A percentile compares a stretch with the other conserved stretches of the same genome.
Conservation (phyloP, 1,140 invertebrate genomes). For the Drosophila bipectinata region DNA sequence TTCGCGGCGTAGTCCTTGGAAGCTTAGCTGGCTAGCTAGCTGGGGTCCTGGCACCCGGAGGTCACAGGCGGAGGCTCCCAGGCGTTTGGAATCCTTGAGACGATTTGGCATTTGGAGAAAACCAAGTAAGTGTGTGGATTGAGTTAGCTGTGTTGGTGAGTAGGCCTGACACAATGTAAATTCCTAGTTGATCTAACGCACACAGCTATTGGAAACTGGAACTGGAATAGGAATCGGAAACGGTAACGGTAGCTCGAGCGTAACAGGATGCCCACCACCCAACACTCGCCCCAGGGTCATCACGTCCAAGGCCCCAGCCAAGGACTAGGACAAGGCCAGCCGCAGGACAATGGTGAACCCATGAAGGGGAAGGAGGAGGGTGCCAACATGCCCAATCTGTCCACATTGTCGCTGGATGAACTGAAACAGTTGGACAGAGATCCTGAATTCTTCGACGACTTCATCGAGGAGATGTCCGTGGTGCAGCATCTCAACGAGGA, state of each 20-base stretch:
- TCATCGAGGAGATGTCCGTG: constrained; percentile 88
- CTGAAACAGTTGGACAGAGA: constrained; percentile 88
- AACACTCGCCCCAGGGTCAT: constrained; percentile 45
- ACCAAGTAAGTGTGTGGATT: constrained; percentile 4
- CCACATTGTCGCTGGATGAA: constrained; percentile 88
- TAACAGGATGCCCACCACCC: constrained; percentile 59
- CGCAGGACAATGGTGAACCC: constrained; percentile 42
- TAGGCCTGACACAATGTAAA: constrained; percentile 1
- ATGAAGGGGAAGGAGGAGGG: constrained; percentile 31
- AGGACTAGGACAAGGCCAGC: constrained; percentile 12
- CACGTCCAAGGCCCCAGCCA: not conserved
- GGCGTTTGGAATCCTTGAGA: not conserved
- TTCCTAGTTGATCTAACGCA: constrained; percentile 6
- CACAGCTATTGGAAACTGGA: constrained; percentile 6
- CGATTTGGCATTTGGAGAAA: not conserved
- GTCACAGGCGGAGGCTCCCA: not conserved
- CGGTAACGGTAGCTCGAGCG: not conserved
- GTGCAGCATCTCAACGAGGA: constrained; percentile 88
- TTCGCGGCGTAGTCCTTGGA: not conserved
- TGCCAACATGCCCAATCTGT: constrained; percentile 87
- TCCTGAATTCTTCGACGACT: constrained; percentile 88
- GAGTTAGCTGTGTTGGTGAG: not conserved
- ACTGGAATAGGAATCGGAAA: constrained; percentile 6
- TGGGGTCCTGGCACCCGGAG: constrained; percentile 1
- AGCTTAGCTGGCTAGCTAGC: not conserved